Percentiles rank a stretch among this genome's conserved stretches.
Conservation (phyloP, 2,888 invertebrate genomes). For the Sericinus montela region DNA sequence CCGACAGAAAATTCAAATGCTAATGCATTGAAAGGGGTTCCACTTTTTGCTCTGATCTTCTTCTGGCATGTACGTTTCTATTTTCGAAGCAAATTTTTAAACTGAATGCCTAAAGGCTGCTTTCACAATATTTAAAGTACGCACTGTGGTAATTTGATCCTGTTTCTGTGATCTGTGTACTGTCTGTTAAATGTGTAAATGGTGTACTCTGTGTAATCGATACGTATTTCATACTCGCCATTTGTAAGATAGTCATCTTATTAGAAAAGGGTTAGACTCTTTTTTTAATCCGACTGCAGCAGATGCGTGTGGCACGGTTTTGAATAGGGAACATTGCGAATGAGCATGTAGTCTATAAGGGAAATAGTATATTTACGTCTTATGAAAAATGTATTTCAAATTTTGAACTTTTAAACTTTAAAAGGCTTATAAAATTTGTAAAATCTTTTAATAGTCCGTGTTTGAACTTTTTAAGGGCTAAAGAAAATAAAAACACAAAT, state of each 20-base stretch:
- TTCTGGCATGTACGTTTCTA: too few relatives aligned
- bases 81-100: too few relatives aligned
- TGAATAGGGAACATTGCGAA: neutral
- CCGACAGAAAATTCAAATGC: too few relatives aligned
- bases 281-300: constrained; percentile 11
- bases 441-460: too few relatives aligned
- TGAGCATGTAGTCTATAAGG: neutral
- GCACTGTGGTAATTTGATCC: neutral
- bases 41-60: too few relatives aligned
- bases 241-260: constrained; percentile 1
- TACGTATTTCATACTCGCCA: neutral
- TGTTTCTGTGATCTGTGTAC: neutral
- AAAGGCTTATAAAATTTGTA: too few relatives aligned
- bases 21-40: too few relatives aligned
- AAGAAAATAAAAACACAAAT: too few relatives aligned
- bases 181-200: neutral
- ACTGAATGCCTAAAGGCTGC: neutral
- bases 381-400: neutral
- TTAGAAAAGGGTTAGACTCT: neutral
- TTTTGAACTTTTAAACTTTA: too few relatives aligned
- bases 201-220: neutral
- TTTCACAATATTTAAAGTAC: neutral
- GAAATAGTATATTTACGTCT: neutral
- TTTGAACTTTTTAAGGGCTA: too few relatives aligned
- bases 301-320: neutral